Evolutionary conservation across 2,888 invertebrate genomes (phyloP).

Genomic region (Ommatoiulus sabulosus): DNA sequence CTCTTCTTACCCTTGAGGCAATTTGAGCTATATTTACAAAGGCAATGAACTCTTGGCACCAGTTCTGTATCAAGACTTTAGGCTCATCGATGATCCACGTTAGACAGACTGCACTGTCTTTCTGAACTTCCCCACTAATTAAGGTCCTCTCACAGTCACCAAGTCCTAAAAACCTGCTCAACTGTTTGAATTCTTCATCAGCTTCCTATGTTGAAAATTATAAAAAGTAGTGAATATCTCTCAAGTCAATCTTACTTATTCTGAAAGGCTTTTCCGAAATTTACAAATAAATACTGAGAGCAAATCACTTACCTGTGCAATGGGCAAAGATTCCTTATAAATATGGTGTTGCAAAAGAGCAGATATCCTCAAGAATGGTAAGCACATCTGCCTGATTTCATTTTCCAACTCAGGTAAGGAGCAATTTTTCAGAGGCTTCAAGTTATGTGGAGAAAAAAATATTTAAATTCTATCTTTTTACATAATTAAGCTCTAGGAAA

Average conservation of each 20-base stretch:
- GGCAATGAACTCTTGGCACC: constrained; percentile 78
- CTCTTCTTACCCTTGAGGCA: constrained; percentile 70
- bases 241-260: background rate
- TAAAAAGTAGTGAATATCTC: background rate
- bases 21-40: constrained; percentile 73
- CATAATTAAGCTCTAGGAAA: background rate
- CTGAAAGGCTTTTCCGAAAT: background rate
- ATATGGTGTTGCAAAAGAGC: constrained; percentile 84
- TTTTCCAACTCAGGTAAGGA: constrained; percentile 65
- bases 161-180: constrained; percentile 83
- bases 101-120: constrained; percentile 60
- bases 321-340: constrained; percentile 73
- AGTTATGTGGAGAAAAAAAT: background rate
- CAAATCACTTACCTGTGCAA: background rate
- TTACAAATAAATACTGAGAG: background rate
- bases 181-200: constrained; percentile 79
- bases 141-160: constrained; percentile 69
- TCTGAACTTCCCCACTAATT: constrained; percentile 17
- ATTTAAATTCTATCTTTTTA: background rate
- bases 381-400: constrained; percentile 80
- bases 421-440: constrained; percentile 57
- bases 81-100: constrained; percentile 62
- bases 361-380: constrained; percentile 87
- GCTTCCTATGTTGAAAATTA: constrained; percentile 46
- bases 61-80: constrained; percentile 71